Evolutionary conservation across 2,113 vertebrate genomes (phyloP).

Genomic region (Hydrolagus affinis): DNA sequence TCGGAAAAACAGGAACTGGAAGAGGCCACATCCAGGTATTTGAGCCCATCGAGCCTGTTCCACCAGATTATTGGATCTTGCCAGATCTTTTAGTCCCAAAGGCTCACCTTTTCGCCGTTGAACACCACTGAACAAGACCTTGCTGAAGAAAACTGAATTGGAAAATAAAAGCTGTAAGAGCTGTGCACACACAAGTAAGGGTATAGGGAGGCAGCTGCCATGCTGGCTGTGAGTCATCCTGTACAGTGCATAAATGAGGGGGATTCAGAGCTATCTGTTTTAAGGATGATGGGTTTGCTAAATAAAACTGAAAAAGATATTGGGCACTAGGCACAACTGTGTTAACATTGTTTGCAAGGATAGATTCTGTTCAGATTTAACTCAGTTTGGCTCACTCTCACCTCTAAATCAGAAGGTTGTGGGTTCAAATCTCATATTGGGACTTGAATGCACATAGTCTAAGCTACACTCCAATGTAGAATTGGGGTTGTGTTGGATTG

Average conservation of each 20-base stretch:
- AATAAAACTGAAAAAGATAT: background rate
- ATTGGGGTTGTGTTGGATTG: background rate
- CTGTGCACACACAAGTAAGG: no score
- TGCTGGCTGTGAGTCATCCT: no score
- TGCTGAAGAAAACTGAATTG: slow-evolving; percentile 1
- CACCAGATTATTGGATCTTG: no score
- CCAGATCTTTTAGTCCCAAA: background rate
- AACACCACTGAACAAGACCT: background rate
- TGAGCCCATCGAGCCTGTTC: no score
- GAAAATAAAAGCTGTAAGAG: background rate
- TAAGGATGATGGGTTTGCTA: background rate
- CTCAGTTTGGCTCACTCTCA: background rate
- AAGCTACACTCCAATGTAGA: no score
- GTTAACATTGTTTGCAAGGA: background rate
- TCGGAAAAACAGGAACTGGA: no score
- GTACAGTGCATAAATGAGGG: no score
- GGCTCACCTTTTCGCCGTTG: background rate
- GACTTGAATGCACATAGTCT: no score
- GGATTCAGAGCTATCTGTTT: background rate
- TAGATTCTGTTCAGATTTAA: background rate
- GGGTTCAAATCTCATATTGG: no score
- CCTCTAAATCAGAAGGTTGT: background rate
- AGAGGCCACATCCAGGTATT: no score
- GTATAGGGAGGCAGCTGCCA: no score
- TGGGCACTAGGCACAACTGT: background rate